Base-by-base conservation (phyloP, 2,797 vertebrate genomes). In the Peromyscus aztecus region DNA sequence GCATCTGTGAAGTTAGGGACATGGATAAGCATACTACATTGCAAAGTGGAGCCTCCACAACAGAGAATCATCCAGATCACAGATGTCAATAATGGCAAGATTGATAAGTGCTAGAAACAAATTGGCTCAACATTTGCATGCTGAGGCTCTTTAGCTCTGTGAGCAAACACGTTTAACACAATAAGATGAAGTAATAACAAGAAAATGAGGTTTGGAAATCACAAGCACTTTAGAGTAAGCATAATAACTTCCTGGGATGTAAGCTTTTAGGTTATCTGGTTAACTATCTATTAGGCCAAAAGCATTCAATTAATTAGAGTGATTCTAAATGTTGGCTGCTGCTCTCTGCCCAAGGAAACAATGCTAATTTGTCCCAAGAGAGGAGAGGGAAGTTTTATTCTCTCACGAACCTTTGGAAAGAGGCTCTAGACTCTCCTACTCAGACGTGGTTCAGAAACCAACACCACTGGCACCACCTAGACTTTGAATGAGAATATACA, bases 241-340 rank as follows among this genome's bases (percentile, higher is more conserved):
- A 94, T 31, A 46, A 78, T 37, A 65, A 4, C 16, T n/a, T 80
- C 27, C 40, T 23, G 31, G 11, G 0, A 6, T 65, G 23, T 65
- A n/a, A 69, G 14, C 23, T 52, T 82, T 55, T 71, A 86, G 8
- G 29, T 65, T 65, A 73, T 82, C 37, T 80, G 3, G 43, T 73
- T 40, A 49, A 14, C 69, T 49, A 73, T 9, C 69, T 46, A 73
- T 9, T 27, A 77, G 23, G 34, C 63, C 21, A 13, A 27, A 43
- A 19, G 3, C 86, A 40, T 89, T 43, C 29, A 13, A n/a, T 83
- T 96, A 75, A 90, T 92, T 73, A 63, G 24, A 88, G 34, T 69
- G 23, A 77, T 87, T 95, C 81, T 71, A 61, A 34, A 82, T 81
- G 91, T 46, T 69, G 27, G 76, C 63, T 59, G 10, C 16, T 95